Evolutionary conservation across 2,797 vertebrate genomes (phyloP), one percentile per base, ranked within the genome.

Genomic region (Threskiornis aethiopicus): DNA sequence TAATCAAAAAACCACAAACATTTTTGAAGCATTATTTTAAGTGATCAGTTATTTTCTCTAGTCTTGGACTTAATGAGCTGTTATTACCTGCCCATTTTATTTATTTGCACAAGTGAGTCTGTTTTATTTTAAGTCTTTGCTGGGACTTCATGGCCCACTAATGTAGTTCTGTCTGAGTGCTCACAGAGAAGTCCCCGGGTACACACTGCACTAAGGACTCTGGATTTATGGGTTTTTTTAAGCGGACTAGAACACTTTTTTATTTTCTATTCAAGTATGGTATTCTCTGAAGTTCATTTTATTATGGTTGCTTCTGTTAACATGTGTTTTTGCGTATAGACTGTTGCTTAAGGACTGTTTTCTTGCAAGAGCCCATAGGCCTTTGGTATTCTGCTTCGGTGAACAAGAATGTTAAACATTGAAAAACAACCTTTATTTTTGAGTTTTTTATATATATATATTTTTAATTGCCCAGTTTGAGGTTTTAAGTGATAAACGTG

Each of bases 101-200:
- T 95, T 96, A 92, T 97, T 97, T 93, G 86, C 67, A 90, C 71
- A 75, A 62, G 5, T 83, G 37, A 90, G 28, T 88, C 59, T 89
- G 26, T 51, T 95, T 93, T 81, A 21, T 67, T 54, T 92, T 72
- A 90, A 81, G 44, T 77, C 57, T 90, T 87, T 51, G 14, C 37
- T 87, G 29, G 66, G 71, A 61, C 16, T 87, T 89, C 21, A 13
- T 49, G 28, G n/a, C 54, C 44, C 61, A 9, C n/a, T 87, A 42
- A 42, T 3, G 3, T 46, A 66, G 35, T 75, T 92, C 29, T 89
- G n/a, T 79, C 42, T 49, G 20, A 76, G 64, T 77, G 71, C 41
- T 90, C 44, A 69, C 6, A 11, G 59, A 80, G 59, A 54, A 64
- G 46, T 73, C 64, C 57, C 55, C 6, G 0, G 42, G 47, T 84